Evolutionary conservation across 2,797 vertebrate species (phyloP), one percentile per base, ranked within the genome.

Genomic region (Fistularia commersonii): DNA sequence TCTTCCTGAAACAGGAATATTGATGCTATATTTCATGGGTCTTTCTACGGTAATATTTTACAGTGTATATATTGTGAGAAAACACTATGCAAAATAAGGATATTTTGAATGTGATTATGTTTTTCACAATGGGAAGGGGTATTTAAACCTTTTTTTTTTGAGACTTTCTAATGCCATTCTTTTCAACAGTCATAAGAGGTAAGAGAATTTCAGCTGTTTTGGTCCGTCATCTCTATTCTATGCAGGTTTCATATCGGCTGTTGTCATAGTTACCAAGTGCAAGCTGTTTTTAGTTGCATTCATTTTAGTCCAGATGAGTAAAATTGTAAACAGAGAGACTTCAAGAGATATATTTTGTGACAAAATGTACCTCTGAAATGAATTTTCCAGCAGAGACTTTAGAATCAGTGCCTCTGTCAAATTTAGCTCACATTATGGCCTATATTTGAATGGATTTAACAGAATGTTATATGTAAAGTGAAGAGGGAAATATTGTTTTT

Each of bases 61-160:
- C 73, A 59, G 42, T 80, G 54, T 76, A 74, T 13, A 81, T 75
- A 50, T 56, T 62, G 52, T 77, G 65, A 57, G 54, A 55, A 66
- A 72, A 73, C 61, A 63, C 77, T 85, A 89, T 88, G 87, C 85
- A 89, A 87, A 74, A 75, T 43, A 51, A 60, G 23, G 54, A 69
- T 70, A 43, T 69, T 69, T 51, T 49, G 57, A 54, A 51, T 76
- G 23, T 72, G 52, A 74, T 61, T 67, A 57, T 41, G 44, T 74
- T 61, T 72, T 79, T 83, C 54, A 69, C 47, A 64, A 46, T 7
- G 81, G 79, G 55, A 60, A 50, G 62, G 84, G 81, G 81, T 89
- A 88, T 88, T 89, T 87, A 87, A 83, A 50, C 23, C 37, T 69
- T 36, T 8, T 69, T 36, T 8, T 76, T 51, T 66, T 69, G 54